Evolutionary conservation across 2,888 invertebrate species (phyloP).

Genomic region (Chymomyza procnemis): DNA sequence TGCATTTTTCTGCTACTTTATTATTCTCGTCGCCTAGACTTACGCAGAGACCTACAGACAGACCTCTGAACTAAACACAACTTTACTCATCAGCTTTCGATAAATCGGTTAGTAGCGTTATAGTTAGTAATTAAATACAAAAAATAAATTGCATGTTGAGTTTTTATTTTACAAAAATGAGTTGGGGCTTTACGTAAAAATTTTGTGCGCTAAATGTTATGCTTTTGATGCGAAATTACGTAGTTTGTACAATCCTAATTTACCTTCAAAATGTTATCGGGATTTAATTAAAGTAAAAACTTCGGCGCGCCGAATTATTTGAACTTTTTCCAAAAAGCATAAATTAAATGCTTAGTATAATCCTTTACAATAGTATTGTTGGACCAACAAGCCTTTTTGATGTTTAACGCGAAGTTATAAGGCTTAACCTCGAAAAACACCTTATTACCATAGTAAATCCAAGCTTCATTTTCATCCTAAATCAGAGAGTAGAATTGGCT

Average conservation of each 20-base stretch:
- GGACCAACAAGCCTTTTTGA: no score
- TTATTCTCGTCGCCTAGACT: constrained; percentile 39
- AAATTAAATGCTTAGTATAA: no score
- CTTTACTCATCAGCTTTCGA: constrained; percentile 1
- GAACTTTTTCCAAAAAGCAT: constrained; percentile 31
- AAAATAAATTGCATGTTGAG: not conserved
- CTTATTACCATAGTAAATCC: no score
- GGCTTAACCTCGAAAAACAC: no score
- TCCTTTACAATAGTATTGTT: no score
- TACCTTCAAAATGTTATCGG: constrained; percentile 20
- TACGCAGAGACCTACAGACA: not conserved
- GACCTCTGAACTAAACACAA: constrained; percentile 22
- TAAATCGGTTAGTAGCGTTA: constrained; percentile 15
- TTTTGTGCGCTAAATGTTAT: constrained; percentile 38
- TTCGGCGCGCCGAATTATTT: constrained; percentile 46
- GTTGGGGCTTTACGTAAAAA: constrained; percentile 18
- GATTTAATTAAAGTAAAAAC: constrained; percentile 16
- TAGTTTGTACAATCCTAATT: constrained; percentile 44
- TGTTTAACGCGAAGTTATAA: no score
- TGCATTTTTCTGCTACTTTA: constrained; percentile 35
- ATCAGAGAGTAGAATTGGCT: no score
- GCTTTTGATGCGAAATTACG: constrained; percentile 38
- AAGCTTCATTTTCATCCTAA: no score
- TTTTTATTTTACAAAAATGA: constrained; percentile 12
- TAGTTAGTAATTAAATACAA: not conserved